phyloP scores from a whole-genome alignment of 1,140 invertebrate genomes.

The Drosophila persimilis region DNA sequence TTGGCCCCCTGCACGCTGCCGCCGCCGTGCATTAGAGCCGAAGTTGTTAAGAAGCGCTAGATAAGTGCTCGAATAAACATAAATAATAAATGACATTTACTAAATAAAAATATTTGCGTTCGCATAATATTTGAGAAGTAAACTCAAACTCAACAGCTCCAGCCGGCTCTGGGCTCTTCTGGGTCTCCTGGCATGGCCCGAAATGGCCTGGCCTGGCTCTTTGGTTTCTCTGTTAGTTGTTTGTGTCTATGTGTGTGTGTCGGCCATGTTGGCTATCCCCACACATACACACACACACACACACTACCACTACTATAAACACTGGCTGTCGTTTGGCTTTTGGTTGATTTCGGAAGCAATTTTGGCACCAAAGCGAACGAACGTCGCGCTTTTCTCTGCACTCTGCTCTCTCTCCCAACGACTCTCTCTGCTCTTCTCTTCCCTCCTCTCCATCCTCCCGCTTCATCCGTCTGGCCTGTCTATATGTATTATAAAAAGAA shows the following conservation, averaged over 20 bases:
- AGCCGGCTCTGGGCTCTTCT: slow-evolving; percentile 49
- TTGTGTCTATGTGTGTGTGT: slow-evolving; percentile 29
- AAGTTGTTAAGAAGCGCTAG: slow-evolving; percentile 82
- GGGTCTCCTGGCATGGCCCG: slow-evolving; percentile 38
- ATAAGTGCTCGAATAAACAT: slow-evolving; percentile 83
- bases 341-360: slow-evolving; percentile 79
- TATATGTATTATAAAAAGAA: slow-evolving; percentile 29
- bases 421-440: not conserved
- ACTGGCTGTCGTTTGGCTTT: slow-evolving; percentile 42
- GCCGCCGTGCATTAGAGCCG: slow-evolving; percentile 72
- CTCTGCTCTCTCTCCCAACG: slow-evolving; percentile 7
- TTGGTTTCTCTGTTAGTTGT: slow-evolving; percentile 62
- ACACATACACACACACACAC: slow-evolving; percentile 51
- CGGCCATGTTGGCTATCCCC: slow-evolving; percentile 58
- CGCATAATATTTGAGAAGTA: slow-evolving; percentile 83
- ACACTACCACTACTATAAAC: slow-evolving; percentile 9
- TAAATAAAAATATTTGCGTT: slow-evolving; percentile 83
- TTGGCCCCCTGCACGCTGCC: slow-evolving; percentile 35
- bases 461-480: slow-evolving; percentile 13
- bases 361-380: slow-evolving; percentile 73
- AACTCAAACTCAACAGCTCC: slow-evolving; percentile 81
- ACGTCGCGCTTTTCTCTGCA: slow-evolving; percentile 53
- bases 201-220: slow-evolving; percentile 63
- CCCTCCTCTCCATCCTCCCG: slow-evolving; percentile 4
- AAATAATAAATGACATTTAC: slow-evolving; percentile 83